A percentile compares a stretch with the other conserved stretches of the same genome.
Evolutionary conservation across 1,140 invertebrate species (phyloP).

Genomic region (Drosophila grimshawi): DNA sequence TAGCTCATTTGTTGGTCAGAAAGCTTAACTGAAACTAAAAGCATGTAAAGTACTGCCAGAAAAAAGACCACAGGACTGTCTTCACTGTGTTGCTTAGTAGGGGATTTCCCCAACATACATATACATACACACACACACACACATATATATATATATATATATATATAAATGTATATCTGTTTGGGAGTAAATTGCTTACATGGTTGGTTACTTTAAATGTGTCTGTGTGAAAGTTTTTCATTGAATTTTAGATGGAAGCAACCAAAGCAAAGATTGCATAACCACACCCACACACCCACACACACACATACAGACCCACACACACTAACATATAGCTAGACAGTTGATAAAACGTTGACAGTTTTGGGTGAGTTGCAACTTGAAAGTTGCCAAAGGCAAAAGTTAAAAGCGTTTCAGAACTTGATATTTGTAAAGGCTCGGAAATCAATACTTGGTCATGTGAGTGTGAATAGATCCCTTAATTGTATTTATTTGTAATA

Average conservation of each 20-base stretch:
- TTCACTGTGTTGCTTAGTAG: conserved; percentile 23
- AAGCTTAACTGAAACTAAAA: conserved; percentile 77
- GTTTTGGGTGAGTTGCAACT: conserved; percentile 66
- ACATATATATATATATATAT: conserved; percentile 1
- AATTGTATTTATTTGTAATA: conserved; percentile 53
- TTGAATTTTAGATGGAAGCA: conserved; percentile 66
- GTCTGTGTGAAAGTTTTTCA: conserved; percentile 70
- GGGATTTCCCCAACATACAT: conserved; percentile 8
- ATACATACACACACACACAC: no score
- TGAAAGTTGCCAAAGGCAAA: conserved; percentile 47
- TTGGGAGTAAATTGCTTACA: conserved; percentile 39
- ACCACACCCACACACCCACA: conserved; percentile 32
- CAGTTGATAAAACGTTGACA: conserved; percentile 79
- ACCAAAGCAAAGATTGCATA: conserved; percentile 50
- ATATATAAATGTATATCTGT: conserved; percentile 23
- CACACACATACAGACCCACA: conserved; percentile 23
- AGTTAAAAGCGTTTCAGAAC: conserved; percentile 43
- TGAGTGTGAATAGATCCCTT: conserved; percentile 52
- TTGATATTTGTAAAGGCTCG: conserved; percentile 34
- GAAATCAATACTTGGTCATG: conserved; percentile 43
- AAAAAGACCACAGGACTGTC: conserved; percentile 61
- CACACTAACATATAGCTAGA: conserved; percentile 11
- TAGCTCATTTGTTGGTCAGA: conserved; percentile 71
- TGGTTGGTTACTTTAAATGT: conserved; percentile 45
- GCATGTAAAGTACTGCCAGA: conserved; percentile 65